These are phyloP conservation scores for Malachius bipustulatus DNA, from an alignment of 2,888 invertebrate species.

Conservation along the genomic window DNA sequence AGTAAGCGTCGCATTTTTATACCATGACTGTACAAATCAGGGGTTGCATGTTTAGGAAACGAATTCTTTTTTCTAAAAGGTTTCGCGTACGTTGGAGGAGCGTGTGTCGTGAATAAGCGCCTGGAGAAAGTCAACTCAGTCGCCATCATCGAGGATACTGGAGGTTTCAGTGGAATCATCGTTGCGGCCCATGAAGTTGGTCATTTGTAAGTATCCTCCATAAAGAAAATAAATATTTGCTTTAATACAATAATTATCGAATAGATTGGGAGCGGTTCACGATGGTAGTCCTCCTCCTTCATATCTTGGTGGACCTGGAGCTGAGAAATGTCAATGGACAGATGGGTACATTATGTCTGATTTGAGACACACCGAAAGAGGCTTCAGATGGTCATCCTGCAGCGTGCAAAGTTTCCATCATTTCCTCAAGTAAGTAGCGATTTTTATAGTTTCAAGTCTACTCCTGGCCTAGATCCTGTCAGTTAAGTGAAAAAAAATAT, in stretches of 20 bases:
- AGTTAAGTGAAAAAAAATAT: no score
- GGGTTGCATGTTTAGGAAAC: slow-evolving; percentile 11
- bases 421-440: slow-evolving; percentile 74
- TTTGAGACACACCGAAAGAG: slow-evolving; percentile 84
- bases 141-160: slow-evolving; percentile 92
- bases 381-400: slow-evolving; percentile 90
- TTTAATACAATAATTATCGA: no score
- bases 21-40: no score
- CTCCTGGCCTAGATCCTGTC: no score
- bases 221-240: slow-evolving; percentile 8
- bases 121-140: slow-evolving; percentile 93
- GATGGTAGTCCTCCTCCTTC: slow-evolving; percentile 92
- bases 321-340: slow-evolving; percentile 90
- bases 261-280: slow-evolving; percentile 86
- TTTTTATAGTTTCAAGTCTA: neutral
- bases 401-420: slow-evolving; percentile 89
- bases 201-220: slow-evolving; percentile 72
- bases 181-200: slow-evolving; percentile 95
- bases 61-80: slow-evolving; percentile 41
- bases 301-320: slow-evolving; percentile 87
- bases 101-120: slow-evolving; percentile 90
- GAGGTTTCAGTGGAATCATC: slow-evolving; percentile 92
- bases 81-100: slow-evolving; percentile 92
- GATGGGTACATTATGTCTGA: slow-evolving; percentile 96
- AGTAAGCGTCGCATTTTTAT: no score